Conservation (phyloP, 2,888 invertebrate species). For the Dromius quadrimaculatus region DNA sequence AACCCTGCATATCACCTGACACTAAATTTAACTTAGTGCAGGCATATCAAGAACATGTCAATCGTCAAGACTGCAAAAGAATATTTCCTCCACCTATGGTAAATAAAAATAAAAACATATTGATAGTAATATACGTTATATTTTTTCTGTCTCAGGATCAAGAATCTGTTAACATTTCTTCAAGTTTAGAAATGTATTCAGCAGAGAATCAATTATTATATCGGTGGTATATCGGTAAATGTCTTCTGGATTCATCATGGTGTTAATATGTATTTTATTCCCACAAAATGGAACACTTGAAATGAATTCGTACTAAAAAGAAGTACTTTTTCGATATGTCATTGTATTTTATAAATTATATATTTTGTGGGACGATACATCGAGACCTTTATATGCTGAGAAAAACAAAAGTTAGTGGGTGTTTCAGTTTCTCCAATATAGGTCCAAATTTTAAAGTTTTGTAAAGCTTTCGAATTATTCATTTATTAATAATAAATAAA, state of each 20-base stretch:
- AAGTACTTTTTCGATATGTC: too few relatives aligned
- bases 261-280: constrained; percentile 68
- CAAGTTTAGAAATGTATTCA: constrained; percentile 70
- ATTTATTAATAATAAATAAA: too few relatives aligned
- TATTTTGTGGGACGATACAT: too few relatives aligned
- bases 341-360: too few relatives aligned
- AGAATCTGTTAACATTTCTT: constrained; percentile 64
- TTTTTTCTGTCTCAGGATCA: constrained; percentile 47
- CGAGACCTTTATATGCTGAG: too few relatives aligned
- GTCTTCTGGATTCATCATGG: constrained; percentile 83
- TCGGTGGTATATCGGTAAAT: constrained; percentile 92
- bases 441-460: too few relatives aligned
- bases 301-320: too few relatives aligned
- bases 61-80: constrained; percentile 83
- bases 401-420: too few relatives aligned
- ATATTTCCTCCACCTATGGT: constrained; percentile 83
- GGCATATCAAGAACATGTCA: constrained; percentile 85
- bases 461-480: too few relatives aligned
- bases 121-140: not conserved
- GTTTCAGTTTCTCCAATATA: too few relatives aligned
- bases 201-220: constrained; percentile 80
- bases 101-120: constrained; percentile 57
- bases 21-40: constrained; percentile 72
- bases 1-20: constrained; percentile 77
- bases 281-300: too few relatives aligned